Percentiles rank a stretch among this genome's conserved stretches.
phyloP scores from a whole-genome alignment of 2,888 invertebrate species.

The Gymnocheta viridis region DNA sequence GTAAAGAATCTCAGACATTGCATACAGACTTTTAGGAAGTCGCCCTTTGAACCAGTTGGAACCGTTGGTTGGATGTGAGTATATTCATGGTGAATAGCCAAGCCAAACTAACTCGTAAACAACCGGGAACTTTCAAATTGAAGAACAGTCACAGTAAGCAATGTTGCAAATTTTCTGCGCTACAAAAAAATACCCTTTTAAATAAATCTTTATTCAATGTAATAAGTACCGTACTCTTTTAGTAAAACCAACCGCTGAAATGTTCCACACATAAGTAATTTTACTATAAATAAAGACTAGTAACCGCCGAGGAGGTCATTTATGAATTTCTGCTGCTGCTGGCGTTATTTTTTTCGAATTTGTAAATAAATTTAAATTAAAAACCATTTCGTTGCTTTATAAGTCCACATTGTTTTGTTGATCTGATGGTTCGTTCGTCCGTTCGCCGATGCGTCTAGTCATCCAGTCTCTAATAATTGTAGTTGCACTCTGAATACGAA shows the following conservation, averaged over 20 bases:
- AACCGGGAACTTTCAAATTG: too few relatives aligned
- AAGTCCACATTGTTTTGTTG: neutral
- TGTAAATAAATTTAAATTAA: slow-evolving; percentile 22
- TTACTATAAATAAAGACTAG: slow-evolving; percentile 29
- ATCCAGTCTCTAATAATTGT: neutral
- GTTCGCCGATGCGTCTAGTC: neutral
- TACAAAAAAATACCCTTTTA: neutral
- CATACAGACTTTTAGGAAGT: too few relatives aligned
- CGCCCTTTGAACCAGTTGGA: too few relatives aligned
- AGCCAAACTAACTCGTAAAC: too few relatives aligned
- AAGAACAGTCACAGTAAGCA: too few relatives aligned
- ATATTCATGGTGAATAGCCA: too few relatives aligned
- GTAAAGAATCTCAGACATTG: too few relatives aligned
- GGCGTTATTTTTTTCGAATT: slow-evolving; percentile 17
- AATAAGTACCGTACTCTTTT: neutral
- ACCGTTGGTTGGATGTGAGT: too few relatives aligned
- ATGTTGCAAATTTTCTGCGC: too few relatives aligned
- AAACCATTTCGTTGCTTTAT: neutral
- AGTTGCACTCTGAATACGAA: neutral
- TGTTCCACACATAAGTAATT: neutral
- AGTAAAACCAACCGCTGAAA: neutral
- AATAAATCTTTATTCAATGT: neutral
- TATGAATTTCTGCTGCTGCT: slow-evolving; percentile 6
- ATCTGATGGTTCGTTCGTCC: neutral
- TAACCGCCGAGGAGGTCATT: slow-evolving; percentile 57